A percentile compares a stretch with the other conserved stretches of the same genome.
Conservation (phyloP, 2,797 vertebrate genomes). For the Phalanger gymnotis region DNA sequence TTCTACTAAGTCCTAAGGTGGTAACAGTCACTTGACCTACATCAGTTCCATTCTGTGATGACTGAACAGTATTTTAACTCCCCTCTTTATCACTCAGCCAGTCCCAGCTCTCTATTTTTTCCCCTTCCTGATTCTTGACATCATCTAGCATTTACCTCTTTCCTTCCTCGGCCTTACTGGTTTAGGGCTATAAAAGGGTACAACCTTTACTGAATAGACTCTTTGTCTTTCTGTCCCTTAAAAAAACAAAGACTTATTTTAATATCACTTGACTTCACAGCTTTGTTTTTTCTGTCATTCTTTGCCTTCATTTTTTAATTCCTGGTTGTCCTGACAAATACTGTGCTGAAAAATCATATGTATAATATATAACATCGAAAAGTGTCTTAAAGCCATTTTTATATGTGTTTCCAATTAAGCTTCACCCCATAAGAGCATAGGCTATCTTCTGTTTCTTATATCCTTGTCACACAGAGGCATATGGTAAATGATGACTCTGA, state of each 20-base stretch:
- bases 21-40: background rate
- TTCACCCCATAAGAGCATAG: background rate
- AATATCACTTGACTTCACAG: conserved; percentile 23
- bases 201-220: background rate
- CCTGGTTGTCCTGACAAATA: background rate
- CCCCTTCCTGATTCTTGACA: background rate
- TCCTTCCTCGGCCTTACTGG: background rate
- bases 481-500: conserved; percentile 7
- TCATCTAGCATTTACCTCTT: background rate
- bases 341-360: background rate
- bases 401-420: background rate
- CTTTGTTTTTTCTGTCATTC: background rate
- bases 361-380: background rate
- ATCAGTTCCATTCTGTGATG: background rate
- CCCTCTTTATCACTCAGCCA: background rate
- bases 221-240: background rate
- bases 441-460: background rate
- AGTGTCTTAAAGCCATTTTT: background rate
- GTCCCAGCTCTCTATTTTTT: background rate
- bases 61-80: background rate
- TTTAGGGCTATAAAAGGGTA: background rate
- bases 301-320: background rate
- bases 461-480: background rate
- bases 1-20: background rate
- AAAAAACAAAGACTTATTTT: background rate